Evolutionary conservation across 1,140 invertebrate species (phyloP).

Genomic region (Neotoxoptera formosana): DNA sequence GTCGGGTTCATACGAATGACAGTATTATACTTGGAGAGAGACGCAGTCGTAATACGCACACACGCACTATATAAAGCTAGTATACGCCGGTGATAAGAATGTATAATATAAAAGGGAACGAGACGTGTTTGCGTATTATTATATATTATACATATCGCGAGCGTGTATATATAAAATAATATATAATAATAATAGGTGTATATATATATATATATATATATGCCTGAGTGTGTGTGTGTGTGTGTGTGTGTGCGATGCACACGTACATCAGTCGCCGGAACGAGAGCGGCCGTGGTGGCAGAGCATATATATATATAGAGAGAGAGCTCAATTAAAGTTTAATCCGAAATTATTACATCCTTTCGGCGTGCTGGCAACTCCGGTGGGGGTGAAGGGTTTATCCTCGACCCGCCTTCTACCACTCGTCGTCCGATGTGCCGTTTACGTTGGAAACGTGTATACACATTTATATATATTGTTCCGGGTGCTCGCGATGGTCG

Average conservation of each 20-base stretch:
- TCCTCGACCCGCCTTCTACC: background rate
- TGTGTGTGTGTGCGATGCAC: background rate
- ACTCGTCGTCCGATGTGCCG: background rate
- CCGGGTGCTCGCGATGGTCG: background rate
- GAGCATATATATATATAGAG: background rate
- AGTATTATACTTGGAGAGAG: background rate
- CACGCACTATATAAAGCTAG: background rate
- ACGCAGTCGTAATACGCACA: background rate
- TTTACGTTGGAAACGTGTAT: background rate
- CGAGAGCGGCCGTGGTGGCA: background rate
- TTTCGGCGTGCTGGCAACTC: background rate
- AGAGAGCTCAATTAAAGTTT: constrained; percentile 54
- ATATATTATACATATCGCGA: background rate
- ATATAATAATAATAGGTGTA: background rate
- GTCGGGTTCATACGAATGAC: constrained; percentile 11
- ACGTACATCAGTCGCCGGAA: constrained; percentile 14
- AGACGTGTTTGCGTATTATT: constrained; percentile 28
- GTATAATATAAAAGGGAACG: constrained; percentile 41
- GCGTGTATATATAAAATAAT: constrained; percentile 2
- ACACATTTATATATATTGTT: background rate
- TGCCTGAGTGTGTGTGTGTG: no score
- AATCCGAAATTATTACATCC: constrained; percentile 54
- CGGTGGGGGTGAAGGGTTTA: background rate
- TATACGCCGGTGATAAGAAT: constrained; percentile 4
- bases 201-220: no score